These are phyloP conservation scores for Belonocnema kinseyi DNA, from an alignment of 1,140 invertebrate genomes.

Conservation along the genomic window DNA sequence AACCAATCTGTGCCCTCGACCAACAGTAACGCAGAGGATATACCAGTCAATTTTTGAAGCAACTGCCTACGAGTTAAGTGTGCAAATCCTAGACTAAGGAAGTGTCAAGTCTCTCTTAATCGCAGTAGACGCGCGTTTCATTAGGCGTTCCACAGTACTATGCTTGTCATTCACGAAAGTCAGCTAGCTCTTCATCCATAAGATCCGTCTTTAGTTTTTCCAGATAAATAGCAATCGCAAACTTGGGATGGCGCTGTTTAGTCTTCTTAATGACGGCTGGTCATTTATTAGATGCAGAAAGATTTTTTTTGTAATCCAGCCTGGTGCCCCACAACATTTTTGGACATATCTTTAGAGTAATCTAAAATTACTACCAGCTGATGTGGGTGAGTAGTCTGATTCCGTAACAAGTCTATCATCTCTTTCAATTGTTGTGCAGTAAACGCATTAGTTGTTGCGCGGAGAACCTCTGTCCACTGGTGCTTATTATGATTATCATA, in stretches of 20 bases:
- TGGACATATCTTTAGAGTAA: not conserved
- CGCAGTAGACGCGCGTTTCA: not conserved
- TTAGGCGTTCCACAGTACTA: no score
- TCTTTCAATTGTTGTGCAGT: not conserved
- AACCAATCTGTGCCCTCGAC: no score
- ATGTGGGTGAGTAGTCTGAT: not conserved
- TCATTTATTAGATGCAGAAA: not conserved
- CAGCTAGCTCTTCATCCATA: not conserved
- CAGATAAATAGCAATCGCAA: not conserved
- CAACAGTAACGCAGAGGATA: no score
- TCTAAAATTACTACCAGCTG: not conserved
- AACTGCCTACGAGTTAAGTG: not conserved
- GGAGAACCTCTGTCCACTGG: not conserved
- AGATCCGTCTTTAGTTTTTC: not conserved
- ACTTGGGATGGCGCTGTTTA: not conserved
- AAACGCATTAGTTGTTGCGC: not conserved
- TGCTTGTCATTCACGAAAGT: no score
- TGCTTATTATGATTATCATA: not conserved
- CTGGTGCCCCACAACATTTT: not conserved
- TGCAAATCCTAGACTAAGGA: not conserved
- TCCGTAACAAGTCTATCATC: not conserved
- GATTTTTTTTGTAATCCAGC: not conserved
- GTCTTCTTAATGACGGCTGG: not conserved
- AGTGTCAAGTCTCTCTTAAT: not conserved
- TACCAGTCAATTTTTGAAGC: no score